These are phyloP conservation scores for Heliothis subflexa DNA, from an alignment of 1,140 invertebrate genomes.

Conservation along the genomic window DNA sequence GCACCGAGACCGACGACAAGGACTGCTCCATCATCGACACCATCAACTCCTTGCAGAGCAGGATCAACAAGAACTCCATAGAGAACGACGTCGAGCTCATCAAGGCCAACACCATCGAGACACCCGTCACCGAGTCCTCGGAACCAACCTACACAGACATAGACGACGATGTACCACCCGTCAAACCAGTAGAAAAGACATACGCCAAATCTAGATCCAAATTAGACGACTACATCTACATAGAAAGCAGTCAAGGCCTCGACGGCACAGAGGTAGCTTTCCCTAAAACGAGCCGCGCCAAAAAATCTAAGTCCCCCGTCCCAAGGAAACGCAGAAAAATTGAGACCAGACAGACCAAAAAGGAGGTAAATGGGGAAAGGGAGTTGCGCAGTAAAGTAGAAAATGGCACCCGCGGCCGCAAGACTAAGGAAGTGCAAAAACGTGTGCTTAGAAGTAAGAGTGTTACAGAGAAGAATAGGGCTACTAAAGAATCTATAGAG, in stretches of 20 bases:
- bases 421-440: conserved; percentile 44
- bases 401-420: neutral
- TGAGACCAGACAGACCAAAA: conserved; percentile 37
- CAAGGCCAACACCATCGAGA: conserved; percentile 74
- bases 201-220: conserved; percentile 80
- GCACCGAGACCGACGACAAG: conserved; percentile 54
- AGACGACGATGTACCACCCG: conserved; percentile 74
- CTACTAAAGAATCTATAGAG: conserved; percentile 80
- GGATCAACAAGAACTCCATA: conserved; percentile 77
- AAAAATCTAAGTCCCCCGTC: conserved; percentile 67
- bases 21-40: conserved; percentile 68
- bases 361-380: conserved; percentile 55
- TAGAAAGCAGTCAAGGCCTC: conserved; percentile 76
- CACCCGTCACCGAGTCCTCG: conserved; percentile 63
- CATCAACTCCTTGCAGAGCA: conserved; percentile 74
- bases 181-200: conserved; percentile 81
- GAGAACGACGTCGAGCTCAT: conserved; percentile 79
- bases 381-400: conserved; percentile 56
- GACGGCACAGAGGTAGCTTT: conserved; percentile 78
- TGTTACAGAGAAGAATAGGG: conserved; percentile 58
- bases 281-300: conserved; percentile 70
- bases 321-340: conserved; percentile 72
- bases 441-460: conserved; percentile 50
- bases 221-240: conserved; percentile 79
- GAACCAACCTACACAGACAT: conserved; percentile 67